Base-by-base conservation (phyloP, 1,140 invertebrate species). In the Lasaia peninsularis region DNA sequence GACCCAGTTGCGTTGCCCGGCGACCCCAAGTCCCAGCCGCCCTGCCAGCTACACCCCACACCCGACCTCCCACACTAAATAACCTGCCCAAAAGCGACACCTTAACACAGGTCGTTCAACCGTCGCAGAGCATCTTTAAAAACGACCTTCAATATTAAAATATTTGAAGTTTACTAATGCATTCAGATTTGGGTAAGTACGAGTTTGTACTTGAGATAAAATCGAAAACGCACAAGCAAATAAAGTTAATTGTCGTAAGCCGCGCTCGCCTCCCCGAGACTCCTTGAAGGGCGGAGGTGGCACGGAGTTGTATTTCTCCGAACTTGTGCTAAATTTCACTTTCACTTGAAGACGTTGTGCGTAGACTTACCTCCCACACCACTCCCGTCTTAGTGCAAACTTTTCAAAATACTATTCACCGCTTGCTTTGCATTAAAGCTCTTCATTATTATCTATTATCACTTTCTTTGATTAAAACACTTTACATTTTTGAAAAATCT, bases 281-380 rank as follows among this genome's bases (percentile, higher is more conserved):
- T 67, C 70, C 65, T 67, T 59, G 31, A 60, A 64, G 65, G 74
- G 76, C 63, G 73, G 69, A 65, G 69, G 67, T 67, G 78, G 61
- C 70, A 76, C 78, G 61, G 71, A 76, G 78, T 86, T 85, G 81
- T 86, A 82, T 85, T 86, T 78, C 81, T 84, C 81, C 86, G 78
- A 86, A 86, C 78, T 88, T 86, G 85, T 75, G 81, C 86, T 82
- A 88, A 88, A 86, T 88, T 88, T 88, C 86, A 86, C 86, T 88
- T 88, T 88, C 86, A 82, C 77, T 28, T 78, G 75, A 86, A 86
- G 86, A 88, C 76, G 81, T 65, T 85, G 76, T 86, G 82, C 81
- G 85, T 88, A 80, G 73, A 83, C 73, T 78, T 79, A 85, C 78
- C 80, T 72, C 82, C 82, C 81, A 78, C 78, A 56, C 53, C 59